Evolutionary conservation across 1,140 invertebrate genomes (phyloP).

Genomic region (Trichonephila clavipes): DNA sequence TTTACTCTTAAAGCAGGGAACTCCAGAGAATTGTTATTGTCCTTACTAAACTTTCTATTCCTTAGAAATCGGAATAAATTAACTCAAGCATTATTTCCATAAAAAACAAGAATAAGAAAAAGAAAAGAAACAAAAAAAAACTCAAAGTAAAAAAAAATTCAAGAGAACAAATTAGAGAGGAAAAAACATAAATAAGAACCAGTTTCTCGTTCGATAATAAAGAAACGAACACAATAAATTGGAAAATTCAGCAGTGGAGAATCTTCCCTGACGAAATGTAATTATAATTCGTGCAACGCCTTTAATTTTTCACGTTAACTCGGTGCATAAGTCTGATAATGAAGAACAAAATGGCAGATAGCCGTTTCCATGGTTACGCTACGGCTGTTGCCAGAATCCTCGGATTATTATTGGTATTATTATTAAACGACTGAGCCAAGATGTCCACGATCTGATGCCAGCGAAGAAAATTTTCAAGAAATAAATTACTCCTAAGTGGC

Average conservation of each 20-base stretch:
- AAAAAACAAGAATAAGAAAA: slow-evolving; percentile 10
- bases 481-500: slow-evolving; percentile 74
- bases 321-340: slow-evolving; percentile 64
- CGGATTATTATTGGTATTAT: slow-evolving; percentile 73
- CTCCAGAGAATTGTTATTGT: not conserved
- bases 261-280: slow-evolving; percentile 44
- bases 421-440: slow-evolving; percentile 64
- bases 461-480: slow-evolving; percentile 69
- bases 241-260: slow-evolving; percentile 55
- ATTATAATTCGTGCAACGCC: slow-evolving; percentile 71
- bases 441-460: slow-evolving; percentile 65
- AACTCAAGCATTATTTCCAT: slow-evolving; percentile 43
- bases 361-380: slow-evolving; percentile 61
- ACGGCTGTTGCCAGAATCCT: slow-evolving; percentile 60
- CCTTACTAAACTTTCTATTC: slow-evolving; percentile 16
- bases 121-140: not conserved
- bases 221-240: slow-evolving; percentile 61
- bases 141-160: not conserved
- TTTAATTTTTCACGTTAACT: slow-evolving; percentile 75
- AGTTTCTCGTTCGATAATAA: slow-evolving; percentile 55
- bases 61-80: slow-evolving; percentile 65
- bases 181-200: slow-evolving; percentile 59
- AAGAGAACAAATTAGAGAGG: not conserved
- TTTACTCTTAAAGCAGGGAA: not conserved
- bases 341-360: slow-evolving; percentile 73